phyloP scores from a whole-genome alignment of 2,797 vertebrate genomes.

The Gallinago nigripennis region DNA sequence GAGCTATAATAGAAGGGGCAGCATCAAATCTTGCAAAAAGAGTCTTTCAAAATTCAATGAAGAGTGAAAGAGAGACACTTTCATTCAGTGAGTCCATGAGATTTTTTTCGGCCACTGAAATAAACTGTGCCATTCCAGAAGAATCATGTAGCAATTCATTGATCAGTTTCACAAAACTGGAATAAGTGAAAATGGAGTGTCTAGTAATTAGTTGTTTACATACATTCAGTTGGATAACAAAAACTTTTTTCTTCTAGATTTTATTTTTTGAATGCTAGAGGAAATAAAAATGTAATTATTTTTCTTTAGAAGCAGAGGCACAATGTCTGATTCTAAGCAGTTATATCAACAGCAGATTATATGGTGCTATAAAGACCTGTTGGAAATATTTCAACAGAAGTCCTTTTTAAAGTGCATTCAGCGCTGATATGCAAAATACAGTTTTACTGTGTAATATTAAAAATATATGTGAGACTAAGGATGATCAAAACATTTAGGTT shows the following conservation, averaged over 20 bases:
- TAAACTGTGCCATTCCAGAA: neutral
- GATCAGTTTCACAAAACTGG: neutral
- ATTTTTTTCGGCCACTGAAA: neutral
- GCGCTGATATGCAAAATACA: neutral
- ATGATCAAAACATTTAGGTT: neutral
- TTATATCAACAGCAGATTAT: neutral
- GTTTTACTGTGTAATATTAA: neutral
- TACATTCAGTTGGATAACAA: neutral
- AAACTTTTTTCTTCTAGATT: neutral
- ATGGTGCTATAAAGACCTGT: conserved; percentile 51
- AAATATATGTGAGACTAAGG: neutral
- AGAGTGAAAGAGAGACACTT: neutral
- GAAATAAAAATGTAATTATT: neutral
- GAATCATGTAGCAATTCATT: neutral
- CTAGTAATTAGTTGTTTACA: neutral
- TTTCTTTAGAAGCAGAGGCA: neutral
- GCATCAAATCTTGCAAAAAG: neutral
- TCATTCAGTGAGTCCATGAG: accelerated
- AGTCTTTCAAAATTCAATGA: neutral
- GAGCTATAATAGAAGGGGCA: neutral
- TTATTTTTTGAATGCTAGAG: neutral
- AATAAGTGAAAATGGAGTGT: neutral
- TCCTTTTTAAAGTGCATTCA: conserved; percentile 29
- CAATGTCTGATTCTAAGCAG: neutral
- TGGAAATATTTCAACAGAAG: neutral